Percentiles rank a stretch among this genome's conserved stretches.
phyloP scores from a whole-genome alignment of 1,140 invertebrate genomes.

The Yoshiicerus persimilis region DNA sequence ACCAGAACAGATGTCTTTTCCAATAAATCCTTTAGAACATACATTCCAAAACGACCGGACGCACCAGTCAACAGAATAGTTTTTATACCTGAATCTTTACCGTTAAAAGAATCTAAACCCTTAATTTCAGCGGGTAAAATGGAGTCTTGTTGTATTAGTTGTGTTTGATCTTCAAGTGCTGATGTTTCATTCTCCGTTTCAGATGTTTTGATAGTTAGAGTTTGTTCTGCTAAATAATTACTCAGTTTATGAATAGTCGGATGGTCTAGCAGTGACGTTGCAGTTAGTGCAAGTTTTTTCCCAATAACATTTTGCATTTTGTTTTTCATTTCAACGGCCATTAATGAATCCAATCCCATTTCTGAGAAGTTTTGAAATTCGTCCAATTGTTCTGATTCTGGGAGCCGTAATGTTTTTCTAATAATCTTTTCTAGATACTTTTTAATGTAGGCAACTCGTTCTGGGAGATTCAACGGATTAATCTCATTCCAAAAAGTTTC shows the following conservation, averaged over 20 bases:
- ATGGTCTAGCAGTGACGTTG: background rate
- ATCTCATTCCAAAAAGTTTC: background rate
- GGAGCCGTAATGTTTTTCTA: background rate
- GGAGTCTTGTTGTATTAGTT: background rate
- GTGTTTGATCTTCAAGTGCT: background rate
- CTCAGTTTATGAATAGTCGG: background rate
- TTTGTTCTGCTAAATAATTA: background rate
- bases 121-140: background rate
- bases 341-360: background rate
- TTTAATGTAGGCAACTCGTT: background rate
- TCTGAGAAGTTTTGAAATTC: background rate
- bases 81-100: background rate
- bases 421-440: background rate
- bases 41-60: background rate
- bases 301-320: background rate
- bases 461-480: background rate
- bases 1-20: background rate
- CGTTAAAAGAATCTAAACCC: background rate
- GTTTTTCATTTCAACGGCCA: background rate
- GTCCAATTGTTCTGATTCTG: background rate
- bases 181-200: background rate
- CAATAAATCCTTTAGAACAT: background rate
- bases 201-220: background rate
- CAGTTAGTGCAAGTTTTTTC: background rate
- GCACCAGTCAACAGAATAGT: background rate